Percentiles rank a stretch among this genome's conserved stretches.
Conservation (phyloP, 1,140 invertebrate genomes). For the Bombus haemorrhoidalis region DNA sequence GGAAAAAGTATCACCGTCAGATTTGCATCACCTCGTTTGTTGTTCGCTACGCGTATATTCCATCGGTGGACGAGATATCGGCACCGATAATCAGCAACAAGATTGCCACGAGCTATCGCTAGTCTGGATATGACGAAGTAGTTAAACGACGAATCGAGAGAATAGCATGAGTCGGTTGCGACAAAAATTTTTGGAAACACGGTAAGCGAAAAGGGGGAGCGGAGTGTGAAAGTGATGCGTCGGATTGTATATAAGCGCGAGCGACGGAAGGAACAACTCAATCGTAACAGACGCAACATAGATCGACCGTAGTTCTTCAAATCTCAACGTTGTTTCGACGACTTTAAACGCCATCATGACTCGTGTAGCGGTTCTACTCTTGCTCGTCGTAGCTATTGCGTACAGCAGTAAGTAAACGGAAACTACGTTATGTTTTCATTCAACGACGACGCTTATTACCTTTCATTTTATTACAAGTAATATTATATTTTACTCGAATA, state of each 20-base stretch:
- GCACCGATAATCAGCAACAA: background rate
- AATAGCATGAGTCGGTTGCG: too few relatives aligned
- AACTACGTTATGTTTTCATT: background rate
- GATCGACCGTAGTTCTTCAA: too few relatives aligned
- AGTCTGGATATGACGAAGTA: background rate
- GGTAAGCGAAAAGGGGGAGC: too few relatives aligned
- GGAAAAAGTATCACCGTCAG: background rate
- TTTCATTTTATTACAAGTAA: background rate
- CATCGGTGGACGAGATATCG: background rate
- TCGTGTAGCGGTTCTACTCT: conserved; percentile 20
- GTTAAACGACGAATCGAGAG: too few relatives aligned
- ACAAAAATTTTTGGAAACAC: too few relatives aligned
- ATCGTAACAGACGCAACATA: background rate
- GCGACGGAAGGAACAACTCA: background rate
- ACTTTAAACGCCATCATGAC: conserved; percentile 44
- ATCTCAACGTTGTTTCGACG: background rate
- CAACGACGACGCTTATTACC: too few relatives aligned
- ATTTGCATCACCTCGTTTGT: background rate
- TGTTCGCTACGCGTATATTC: background rate
- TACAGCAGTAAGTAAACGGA: conserved; percentile 40
- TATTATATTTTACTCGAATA: background rate
- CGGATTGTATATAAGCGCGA: conserved; percentile 45
- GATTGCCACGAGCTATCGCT: background rate
- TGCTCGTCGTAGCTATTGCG: conserved; percentile 33
- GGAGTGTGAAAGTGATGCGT: too few relatives aligned